A percentile compares a stretch with the other conserved stretches of the same genome.
Conservation (phyloP, 2,888 invertebrate genomes). For the Candidula unifasciata region DNA sequence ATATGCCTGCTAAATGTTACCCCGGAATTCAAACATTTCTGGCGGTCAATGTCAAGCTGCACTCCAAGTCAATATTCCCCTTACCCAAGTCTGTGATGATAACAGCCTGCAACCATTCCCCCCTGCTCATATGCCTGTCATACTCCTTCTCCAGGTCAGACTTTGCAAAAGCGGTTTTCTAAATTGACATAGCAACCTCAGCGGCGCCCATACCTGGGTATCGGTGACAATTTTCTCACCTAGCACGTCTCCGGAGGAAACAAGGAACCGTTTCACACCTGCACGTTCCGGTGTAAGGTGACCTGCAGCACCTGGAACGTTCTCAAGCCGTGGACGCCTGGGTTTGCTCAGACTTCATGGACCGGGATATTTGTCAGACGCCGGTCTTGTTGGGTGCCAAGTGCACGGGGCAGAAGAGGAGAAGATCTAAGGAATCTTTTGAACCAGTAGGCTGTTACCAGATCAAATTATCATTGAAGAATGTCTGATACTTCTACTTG, state of each 20-base stretch:
- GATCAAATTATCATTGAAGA: too few relatives aligned
- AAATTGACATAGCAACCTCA: slow-evolving; percentile 38
- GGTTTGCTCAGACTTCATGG: slow-evolving; percentile 4
- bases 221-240: slow-evolving; percentile 39
- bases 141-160: background rate
- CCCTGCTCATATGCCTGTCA: background rate
- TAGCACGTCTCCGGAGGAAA: slow-evolving; percentile 7
- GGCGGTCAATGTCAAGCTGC: too few relatives aligned
- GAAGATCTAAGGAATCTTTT: background rate
- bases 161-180: slow-evolving; percentile 9
- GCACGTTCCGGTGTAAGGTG: slow-evolving; percentile 27
- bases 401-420: background rate
- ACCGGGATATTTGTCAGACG: background rate
- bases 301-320: slow-evolving; percentile 25
- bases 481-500: too few relatives aligned
- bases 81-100: background rate
- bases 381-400: background rate
- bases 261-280: slow-evolving; percentile 21
- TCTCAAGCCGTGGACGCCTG: slow-evolving; percentile 13
- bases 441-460: background rate
- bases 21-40: too few relatives aligned
- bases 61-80: background rate
- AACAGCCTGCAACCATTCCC: background rate
- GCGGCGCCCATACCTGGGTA: background rate
- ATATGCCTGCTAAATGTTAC: too few relatives aligned